Base-by-base conservation (phyloP, 2,113 vertebrate species). In the Serilophus lunatus region DNA sequence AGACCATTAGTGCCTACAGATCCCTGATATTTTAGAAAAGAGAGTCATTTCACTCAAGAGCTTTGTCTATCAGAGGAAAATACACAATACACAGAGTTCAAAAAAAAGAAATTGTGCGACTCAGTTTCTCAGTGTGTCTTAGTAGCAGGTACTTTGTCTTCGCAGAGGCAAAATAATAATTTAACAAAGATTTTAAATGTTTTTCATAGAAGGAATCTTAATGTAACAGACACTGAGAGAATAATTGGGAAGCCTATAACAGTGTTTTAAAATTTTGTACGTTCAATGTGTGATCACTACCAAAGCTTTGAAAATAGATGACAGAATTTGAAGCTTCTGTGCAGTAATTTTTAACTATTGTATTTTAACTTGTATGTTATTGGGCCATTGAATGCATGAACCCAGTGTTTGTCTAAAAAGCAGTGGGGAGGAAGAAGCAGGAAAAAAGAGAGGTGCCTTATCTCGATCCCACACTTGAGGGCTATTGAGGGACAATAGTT, bases 401-500 rank as follows among this genome's bases (percentile, higher is more conserved):
- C 20, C 13, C 40, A 59, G 14, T 14, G n/a, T 92, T 94, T 86
- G 20, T 64, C 77, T 86, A 10, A 88, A 86, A 86, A 51, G 72
- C 76, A 42, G 35, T 28, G 44, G 38, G 78, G 68, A 94, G 75
- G 38, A 93, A 93, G 40, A 78, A 84, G 36, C 76, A 93, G 86
- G 86, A 90, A 95, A 85, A 90, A 86, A 92, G 38, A 75, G 90
- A 78, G 60, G 60, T 44, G 54, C 72, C 88, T 93, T 95, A 96
- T 97, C 92, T 94, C 1, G 1, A 93, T 79, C 65, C 53, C 88
- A 92, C 88, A 76, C 69, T 88, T 88, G 65, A 78, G 72, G 78
- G 60, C 83, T 92, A 64, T 81, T 2, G 4, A 68, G 57, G 82
- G 77, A 93, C 92, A 96, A 95, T 86, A 51, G 90, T 22, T 83